phyloP scores from a whole-genome alignment of 2,888 invertebrate genomes.

The Andrena marginata region DNA sequence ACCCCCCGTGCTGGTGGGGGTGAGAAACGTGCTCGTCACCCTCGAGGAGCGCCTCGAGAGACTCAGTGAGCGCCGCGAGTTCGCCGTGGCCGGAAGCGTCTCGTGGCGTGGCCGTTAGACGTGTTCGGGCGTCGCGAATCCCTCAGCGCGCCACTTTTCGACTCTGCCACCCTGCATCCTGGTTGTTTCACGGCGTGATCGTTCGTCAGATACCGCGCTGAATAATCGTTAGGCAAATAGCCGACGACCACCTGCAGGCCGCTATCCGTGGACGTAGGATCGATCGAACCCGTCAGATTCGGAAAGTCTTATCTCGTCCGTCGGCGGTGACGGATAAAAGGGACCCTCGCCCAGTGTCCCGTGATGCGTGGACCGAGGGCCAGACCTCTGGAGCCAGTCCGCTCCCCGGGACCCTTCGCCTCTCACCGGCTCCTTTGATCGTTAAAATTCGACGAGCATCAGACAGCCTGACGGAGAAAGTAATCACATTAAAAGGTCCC shows the following conservation, averaged over 20 bases:
- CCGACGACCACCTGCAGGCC: neutral
- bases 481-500: conserved; percentile 56
- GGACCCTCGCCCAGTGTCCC: neutral
- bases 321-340: neutral
- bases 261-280: neutral
- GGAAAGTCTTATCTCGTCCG: neutral
- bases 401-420: neutral
- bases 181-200: neutral
- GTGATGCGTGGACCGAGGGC: conserved; percentile 16
- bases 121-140: neutral
- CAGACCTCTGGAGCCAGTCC: neutral
- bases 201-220: neutral
- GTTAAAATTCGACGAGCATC: conserved; percentile 22
- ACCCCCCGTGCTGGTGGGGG: conserved; percentile 68
- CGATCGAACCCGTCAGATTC: neutral
- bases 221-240: too few species aligned
- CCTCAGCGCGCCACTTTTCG: conserved; percentile 12
- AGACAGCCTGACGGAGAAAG: conserved; percentile 9
- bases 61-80: conserved; percentile 83
- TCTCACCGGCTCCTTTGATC: neutral
- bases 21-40: conserved; percentile 78
- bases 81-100: conserved; percentile 73
- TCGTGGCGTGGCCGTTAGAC: conserved; percentile 33
- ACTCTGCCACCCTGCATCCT: neutral
- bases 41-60: conserved; percentile 67